These are phyloP conservation scores for Sylvilagus floridanus DNA, from an alignment of 2,797 vertebrate genomes.

Conservation along the genomic window DNA sequence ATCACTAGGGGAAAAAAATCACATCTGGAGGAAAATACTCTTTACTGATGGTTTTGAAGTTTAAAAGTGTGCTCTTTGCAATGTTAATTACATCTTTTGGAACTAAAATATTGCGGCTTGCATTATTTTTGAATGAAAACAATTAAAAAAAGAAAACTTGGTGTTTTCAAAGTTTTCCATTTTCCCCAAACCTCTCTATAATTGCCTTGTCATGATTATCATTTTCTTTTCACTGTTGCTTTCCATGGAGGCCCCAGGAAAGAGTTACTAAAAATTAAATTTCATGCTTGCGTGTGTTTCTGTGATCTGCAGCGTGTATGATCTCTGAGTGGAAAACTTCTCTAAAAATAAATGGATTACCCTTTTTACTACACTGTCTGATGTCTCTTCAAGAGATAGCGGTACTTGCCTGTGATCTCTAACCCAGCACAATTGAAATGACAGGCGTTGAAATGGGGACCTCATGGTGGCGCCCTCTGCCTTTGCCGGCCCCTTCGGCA, in stretches of 20 bases:
- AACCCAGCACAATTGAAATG: slow-evolving; percentile 88
- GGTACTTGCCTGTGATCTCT: slow-evolving; percentile 89
- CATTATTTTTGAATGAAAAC: slow-evolving; percentile 6
- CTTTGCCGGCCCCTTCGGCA: slow-evolving; percentile 76
- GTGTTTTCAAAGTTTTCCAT: slow-evolving; percentile 81
- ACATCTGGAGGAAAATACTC: slow-evolving; percentile 44
- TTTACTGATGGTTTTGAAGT: slow-evolving; percentile 60
- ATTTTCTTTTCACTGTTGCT: slow-evolving; percentile 82
- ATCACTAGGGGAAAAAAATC: slow-evolving; percentile 11
- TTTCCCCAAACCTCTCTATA: slow-evolving; percentile 80
- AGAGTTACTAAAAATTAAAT: slow-evolving; percentile 90
- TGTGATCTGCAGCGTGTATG: slow-evolving; percentile 92
- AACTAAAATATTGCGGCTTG: slow-evolving; percentile 61
- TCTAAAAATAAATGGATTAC: slow-evolving; percentile 92
- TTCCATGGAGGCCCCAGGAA: slow-evolving; percentile 88
- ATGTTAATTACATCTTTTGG: slow-evolving; percentile 57
- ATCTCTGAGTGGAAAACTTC: slow-evolving; percentile 91
- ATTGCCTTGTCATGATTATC: slow-evolving; percentile 88
- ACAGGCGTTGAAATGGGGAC: slow-evolving; percentile 88
- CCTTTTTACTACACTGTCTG: slow-evolving; percentile 88
- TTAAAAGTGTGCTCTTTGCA: background rate
- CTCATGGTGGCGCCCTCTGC: slow-evolving; percentile 87
- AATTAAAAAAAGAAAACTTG: background rate
- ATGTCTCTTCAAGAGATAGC: slow-evolving; percentile 88
- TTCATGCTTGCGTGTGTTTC: slow-evolving; percentile 92